phyloP scores from a whole-genome alignment of 1,140 invertebrate species.

The Drosophila mayri region DNA sequence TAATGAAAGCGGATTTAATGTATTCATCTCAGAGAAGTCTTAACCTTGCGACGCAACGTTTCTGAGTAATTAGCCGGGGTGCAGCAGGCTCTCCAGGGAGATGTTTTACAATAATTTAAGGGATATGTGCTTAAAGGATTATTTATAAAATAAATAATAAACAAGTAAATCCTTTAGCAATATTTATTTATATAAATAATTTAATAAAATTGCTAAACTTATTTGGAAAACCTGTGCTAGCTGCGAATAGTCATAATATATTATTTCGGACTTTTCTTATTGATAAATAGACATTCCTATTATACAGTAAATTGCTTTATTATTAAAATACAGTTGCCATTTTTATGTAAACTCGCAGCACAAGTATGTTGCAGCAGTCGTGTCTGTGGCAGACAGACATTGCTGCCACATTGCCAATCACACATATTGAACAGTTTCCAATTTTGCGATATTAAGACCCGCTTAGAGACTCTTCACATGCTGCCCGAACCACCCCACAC shows the following conservation, averaged over 20 bases:
- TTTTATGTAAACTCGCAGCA: not conserved
- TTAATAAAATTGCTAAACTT: too few species aligned
- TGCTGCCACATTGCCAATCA: conserved; percentile 42
- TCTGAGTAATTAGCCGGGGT: conserved; percentile 25
- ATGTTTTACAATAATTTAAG: conserved; percentile 1
- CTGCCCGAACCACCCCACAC: not conserved
- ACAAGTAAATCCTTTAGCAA: not conserved
- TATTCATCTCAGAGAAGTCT: conserved; percentile 31
- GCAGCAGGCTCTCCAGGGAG: not conserved
- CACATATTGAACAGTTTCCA: conserved; percentile 46
- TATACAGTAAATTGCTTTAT: not conserved
- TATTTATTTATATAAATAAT: too few species aligned
- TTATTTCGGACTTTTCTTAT: too few species aligned
- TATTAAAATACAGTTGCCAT: not conserved
- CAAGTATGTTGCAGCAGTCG: not conserved
- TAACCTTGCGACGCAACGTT: conserved; percentile 31
- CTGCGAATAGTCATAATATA: too few species aligned
- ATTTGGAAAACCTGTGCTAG: too few species aligned
- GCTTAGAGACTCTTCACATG: conserved; percentile 38
- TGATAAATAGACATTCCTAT: not conserved
- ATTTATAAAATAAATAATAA: not conserved
- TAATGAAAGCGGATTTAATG: conserved; percentile 46
- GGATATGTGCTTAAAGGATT: not conserved
- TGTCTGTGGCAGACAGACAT: conserved; percentile 5
- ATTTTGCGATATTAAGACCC: conserved; percentile 51